Base-by-base conservation (phyloP, 2,888 invertebrate species). In the Baronia brevicornis region DNA sequence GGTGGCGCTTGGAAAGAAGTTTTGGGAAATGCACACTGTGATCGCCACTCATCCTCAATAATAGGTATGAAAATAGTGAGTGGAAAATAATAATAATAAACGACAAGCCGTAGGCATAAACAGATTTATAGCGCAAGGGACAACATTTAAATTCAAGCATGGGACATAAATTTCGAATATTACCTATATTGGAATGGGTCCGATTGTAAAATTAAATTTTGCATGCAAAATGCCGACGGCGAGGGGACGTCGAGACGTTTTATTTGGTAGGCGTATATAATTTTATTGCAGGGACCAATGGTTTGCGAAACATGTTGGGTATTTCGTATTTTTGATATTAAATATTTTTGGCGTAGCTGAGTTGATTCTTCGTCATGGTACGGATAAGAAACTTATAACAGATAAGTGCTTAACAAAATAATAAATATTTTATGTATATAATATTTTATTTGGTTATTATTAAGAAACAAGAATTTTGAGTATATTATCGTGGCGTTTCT, bases 221-320 rank as follows among this genome's bases (percentile, higher is more conserved):
- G 84, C 80, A 84, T 82, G 78, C 84, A 71, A 73, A 80, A 78
- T 51, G 65, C 48, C 61, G 66, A 41, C 58, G 62, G 51, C 59
- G 44, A 44, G 47, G 44, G 48, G 53, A 58, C 67, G 68, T 60
- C 61, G 53, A 52, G 59, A 46, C 59, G 63, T 63, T 73, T 75
- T 84, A 84, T 84, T 84, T 74, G 69, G 82, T 71, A 82, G 84
- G 84, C 84, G 84, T 84, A 78, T 79, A 84, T 82, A 84, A 84
- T 84, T 84, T 82, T 82, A 82, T 78, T 72, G 73, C 73, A 50
- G 65, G 68, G 80, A 68, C 82, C 80, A 78, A 78, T 74, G 82
- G 77, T 70, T 79, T 60, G 77, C 68, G 61, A 73, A 74, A 77
- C 73, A 72, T 64, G 65, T 60, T 57, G 54, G 56, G 62, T 57